Conservation (phyloP, 1,140 invertebrate genomes). For the Drosophila lacteicornis region DNA sequence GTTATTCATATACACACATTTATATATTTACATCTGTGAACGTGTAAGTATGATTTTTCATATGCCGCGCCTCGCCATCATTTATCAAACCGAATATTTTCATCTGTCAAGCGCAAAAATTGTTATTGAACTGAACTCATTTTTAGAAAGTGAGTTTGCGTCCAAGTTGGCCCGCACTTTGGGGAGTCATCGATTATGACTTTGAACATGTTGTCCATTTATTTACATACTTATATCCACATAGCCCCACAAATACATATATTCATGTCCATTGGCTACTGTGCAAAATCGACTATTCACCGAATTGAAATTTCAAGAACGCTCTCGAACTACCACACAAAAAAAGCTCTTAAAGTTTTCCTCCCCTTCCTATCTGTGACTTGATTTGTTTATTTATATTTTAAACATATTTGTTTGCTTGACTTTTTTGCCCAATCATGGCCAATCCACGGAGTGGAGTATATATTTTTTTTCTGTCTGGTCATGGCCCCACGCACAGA, state of each 20-base stretch:
- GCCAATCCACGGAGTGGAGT: constrained; percentile 44
- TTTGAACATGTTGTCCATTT: constrained; percentile 49
- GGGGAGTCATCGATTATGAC: constrained; percentile 63
- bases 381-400: constrained; percentile 77
- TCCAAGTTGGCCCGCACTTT: constrained; percentile 37
- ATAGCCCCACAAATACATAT: background rate
- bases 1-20: constrained; percentile 29
- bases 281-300: constrained; percentile 68
- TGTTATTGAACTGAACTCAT: constrained; percentile 75
- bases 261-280: constrained; percentile 55
- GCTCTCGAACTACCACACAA: constrained; percentile 42
- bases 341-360: constrained; percentile 21
- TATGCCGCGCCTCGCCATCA: constrained; percentile 50
- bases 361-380: constrained; percentile 22
- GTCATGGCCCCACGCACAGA: constrained; percentile 68
- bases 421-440: constrained; percentile 74
- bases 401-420: constrained; percentile 52
- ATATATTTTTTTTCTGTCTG: constrained; percentile 45
- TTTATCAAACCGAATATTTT: constrained; percentile 72
- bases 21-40: constrained; percentile 3
- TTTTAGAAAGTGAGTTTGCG: constrained; percentile 75
- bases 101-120: constrained; percentile 65
- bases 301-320: constrained; percentile 76
- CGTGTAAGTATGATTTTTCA: constrained; percentile 35
- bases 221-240: constrained; percentile 12